Evolutionary conservation across 2,113 vertebrate species (phyloP), one percentile per base, ranked within the genome.

Genomic region (Colossoma macropomum): DNA sequence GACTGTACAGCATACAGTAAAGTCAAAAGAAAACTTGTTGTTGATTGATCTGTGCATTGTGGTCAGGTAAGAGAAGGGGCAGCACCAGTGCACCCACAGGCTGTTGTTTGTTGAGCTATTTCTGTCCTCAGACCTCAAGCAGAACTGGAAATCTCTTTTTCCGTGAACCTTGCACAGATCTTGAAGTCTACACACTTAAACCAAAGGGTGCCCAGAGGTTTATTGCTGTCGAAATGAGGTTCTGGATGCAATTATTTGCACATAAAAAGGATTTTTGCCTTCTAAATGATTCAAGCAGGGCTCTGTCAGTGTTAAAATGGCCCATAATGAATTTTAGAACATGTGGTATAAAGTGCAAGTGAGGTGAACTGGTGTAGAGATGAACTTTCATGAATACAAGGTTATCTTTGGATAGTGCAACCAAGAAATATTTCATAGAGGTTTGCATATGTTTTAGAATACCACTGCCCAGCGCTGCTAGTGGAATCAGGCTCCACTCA

Each of bases 71-170:
- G 27, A 17, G 28, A 19, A 27, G 73, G 50, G 50, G 8, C 27
- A 32, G 73, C 15, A 54, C 50, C 30, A 38, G 65, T 34, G 23
- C 8, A 15, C 27, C 25, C 1, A 12, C 65, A 38, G 78, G 70
- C 48, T 80, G 66, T 71, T 52, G 66, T 71, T 59, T 60, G 78
- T 38, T 70, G 50, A 71, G n/a, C 28, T 60, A 25, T 71, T 80
- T 71, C 34, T 27, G 16, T 60, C 50, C 17, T 59, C 15, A 27
- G 30, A 69, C 23, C 11, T 70, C 77, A 69, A 68, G 48, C 19
- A 25, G 32, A 52, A 71, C 54, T 70, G 66, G 15, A 75, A 75
- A 75, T 75, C 27, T 23, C 17, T 38, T 41, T 76, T 76, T 59
- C 21, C 17, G 7, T 4, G 28, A 21, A 11, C 15, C 30, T 13